Evolutionary conservation across 1,140 invertebrate genomes (phyloP), one percentile per base, ranked within the genome.

Genomic region (Pseudomyrmex concolor): DNA sequence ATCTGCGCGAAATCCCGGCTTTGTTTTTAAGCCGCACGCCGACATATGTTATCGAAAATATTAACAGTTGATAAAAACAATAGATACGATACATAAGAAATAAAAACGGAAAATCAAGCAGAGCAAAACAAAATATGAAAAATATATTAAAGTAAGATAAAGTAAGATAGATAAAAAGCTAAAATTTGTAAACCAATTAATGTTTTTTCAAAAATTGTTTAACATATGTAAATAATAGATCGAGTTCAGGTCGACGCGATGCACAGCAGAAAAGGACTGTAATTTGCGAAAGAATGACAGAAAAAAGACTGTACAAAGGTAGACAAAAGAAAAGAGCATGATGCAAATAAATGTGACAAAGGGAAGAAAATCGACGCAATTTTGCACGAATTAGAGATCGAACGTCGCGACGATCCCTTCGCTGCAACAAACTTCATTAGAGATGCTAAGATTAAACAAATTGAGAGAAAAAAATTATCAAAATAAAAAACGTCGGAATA

Each of bases 401-500:
- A 86, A 82, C 54, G 70, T 34, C 59, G 50, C 43, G 74, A 62
- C 66, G 59, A 55, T 66, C 68, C 57, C 54, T 70, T 2, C n/a
- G 64, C 63, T 66, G 57, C 77, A 77, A 87, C 80, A 82, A 59
- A 70, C 74, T 87, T 86, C 73, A 86, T 87, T 87, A 87, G 72
- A 87, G 72, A 12, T 73, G 50, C 43, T 25, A 55, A 73, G 84
- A 87, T 86, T 84, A 73, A 73, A 86, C 55, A 84, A 86, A 86
- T 86, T 82, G 80, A 67, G 80, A 67, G 66, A 55, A 68, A 66
- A 54, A 34, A 34, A 5, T 34, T 60, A 72, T 62, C 57, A 60
- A 86, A 88, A 88, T 86, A 78, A 84, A 85, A 88, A 85, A 88
- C 55, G 72, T 22, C 19, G 70, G 70, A 80, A 84, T 78, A 71